phyloP scores from a whole-genome alignment of 53 echinoderm and acorn worm genomes.

The Luidia sarsii region DNA sequence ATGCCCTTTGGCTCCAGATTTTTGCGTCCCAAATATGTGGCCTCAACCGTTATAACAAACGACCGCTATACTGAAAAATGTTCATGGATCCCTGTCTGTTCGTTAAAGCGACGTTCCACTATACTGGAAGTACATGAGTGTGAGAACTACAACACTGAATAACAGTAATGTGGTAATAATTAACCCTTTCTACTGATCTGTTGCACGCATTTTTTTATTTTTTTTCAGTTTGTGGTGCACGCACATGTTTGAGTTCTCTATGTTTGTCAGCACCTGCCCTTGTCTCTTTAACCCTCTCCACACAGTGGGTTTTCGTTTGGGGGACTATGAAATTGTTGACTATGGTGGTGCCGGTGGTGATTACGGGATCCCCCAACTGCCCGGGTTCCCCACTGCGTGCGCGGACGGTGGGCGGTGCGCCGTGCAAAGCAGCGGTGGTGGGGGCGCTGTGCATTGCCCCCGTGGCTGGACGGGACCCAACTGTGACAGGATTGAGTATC shows the following conservation, averaged over 20 bases:
- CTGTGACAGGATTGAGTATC: slow-evolving; percentile 11
- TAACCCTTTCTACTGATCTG: too few species aligned
- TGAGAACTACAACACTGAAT: too few species aligned
- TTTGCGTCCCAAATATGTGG: too few species aligned
- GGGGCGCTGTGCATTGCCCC: slow-evolving; percentile 20
- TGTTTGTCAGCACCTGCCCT: slow-evolving; percentile 13
- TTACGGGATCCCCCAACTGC: slow-evolving; percentile 1
- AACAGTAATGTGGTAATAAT: too few species aligned
- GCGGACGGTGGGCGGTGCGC: neutral
- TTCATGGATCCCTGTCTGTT: too few species aligned
- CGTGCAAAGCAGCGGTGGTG: too few species aligned
- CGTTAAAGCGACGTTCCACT: too few species aligned
- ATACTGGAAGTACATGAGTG: too few species aligned
- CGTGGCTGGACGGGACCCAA: slow-evolving; percentile 9
- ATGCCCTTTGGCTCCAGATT: too few species aligned
- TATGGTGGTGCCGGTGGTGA: slow-evolving; percentile 35
- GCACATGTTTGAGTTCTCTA: slow-evolving; percentile 7
- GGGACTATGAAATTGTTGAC: slow-evolving; percentile 45
- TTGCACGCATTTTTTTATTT: too few species aligned
- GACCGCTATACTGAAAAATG: too few species aligned
- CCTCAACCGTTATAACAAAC: too few species aligned
- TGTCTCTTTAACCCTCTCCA: slow-evolving; percentile 11
- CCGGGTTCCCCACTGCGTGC: neutral
- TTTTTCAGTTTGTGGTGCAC: neutral
- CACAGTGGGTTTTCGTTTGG: slow-evolving; percentile 24